Evolutionary conservation across 2,113 vertebrate genomes (phyloP).

Genomic region (Oncorhynchus clarkii): DNA sequence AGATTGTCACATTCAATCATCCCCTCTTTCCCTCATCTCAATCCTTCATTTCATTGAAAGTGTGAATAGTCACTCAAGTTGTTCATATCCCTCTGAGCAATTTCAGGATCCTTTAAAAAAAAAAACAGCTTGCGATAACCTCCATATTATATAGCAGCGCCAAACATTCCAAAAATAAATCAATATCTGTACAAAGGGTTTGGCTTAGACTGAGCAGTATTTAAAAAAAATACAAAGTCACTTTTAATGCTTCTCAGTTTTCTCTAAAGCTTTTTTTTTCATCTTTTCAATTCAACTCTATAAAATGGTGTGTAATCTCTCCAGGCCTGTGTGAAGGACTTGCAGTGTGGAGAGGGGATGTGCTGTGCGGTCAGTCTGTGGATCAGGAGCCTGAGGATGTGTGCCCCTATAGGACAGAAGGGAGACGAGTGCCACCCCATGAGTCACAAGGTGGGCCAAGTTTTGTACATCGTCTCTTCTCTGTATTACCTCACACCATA

Average conservation of each 20-base stretch:
- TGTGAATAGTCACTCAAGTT: slow-evolving; percentile 38
- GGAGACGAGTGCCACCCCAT: slow-evolving; percentile 89
- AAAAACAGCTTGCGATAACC: too few relatives aligned
- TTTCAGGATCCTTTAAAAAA: too few relatives aligned
- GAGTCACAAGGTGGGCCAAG: slow-evolving; percentile 85
- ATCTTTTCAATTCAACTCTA: slow-evolving; percentile 9
- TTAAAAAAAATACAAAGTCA: too few relatives aligned
- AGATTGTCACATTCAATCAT: slow-evolving; percentile 51
- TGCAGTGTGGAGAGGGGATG: slow-evolving; percentile 85
- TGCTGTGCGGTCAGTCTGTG: slow-evolving; percentile 95
- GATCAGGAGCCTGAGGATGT: slow-evolving; percentile 90
- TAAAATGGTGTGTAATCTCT: slow-evolving; percentile 22
- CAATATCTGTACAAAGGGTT: too few relatives aligned
- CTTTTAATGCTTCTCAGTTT: not conserved
- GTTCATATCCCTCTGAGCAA: not conserved
- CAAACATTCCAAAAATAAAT: too few relatives aligned
- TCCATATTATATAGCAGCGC: too few relatives aligned
- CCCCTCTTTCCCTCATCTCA: slow-evolving; percentile 7
- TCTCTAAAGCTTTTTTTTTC: not conserved
- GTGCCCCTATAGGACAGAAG: slow-evolving; percentile 84
- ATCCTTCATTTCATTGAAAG: slow-evolving; percentile 31
- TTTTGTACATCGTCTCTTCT: too few relatives aligned
- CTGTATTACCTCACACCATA: too few relatives aligned
- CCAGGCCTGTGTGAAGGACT: slow-evolving; percentile 84
- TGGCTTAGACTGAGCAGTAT: not conserved